Evolutionary conservation across 2,797 vertebrate genomes (phyloP).

Genomic region (Anisognathus igniventris): DNA sequence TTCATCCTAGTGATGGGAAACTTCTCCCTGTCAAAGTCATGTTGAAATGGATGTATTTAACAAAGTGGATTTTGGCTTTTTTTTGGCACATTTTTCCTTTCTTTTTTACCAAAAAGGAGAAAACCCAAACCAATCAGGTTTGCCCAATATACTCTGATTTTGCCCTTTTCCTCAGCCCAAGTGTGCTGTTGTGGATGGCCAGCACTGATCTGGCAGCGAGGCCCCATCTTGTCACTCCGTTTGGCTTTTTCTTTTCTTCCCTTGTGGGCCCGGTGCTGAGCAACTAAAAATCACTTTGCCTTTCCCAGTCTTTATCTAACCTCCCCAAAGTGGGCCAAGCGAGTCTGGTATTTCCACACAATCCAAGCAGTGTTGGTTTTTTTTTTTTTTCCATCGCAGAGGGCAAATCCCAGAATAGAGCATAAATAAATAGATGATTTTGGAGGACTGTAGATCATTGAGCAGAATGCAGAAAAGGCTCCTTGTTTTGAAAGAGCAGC

Average conservation of each 20-base stretch:
- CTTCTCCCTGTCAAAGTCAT: background rate
- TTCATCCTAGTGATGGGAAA: background rate
- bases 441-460: slow-evolving; percentile 74
- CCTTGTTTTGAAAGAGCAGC: slow-evolving; percentile 70
- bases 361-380: slow-evolving; percentile 31
- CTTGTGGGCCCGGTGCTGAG: background rate
- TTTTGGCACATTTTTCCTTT: background rate
- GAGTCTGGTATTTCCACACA: slow-evolving; percentile 22
- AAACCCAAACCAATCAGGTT: background rate
- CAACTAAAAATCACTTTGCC: slow-evolving; percentile 33
- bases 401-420: slow-evolving; percentile 65
- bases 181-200: background rate
- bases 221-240: background rate
- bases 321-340: background rate
- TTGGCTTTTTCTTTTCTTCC: slow-evolving; percentile 19
- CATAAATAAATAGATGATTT: slow-evolving; percentile 71
- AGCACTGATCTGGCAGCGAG: background rate
- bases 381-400: background rate
- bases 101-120: background rate
- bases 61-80: background rate
- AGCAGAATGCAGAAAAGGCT: slow-evolving; percentile 69
- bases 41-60: background rate
- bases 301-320: slow-evolving; percentile 27
- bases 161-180: background rate
- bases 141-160: background rate